Evolutionary conservation across 1,140 invertebrate genomes (phyloP), one percentile per base, ranked within the genome.

Genomic region (Triops cancriformis): DNA sequence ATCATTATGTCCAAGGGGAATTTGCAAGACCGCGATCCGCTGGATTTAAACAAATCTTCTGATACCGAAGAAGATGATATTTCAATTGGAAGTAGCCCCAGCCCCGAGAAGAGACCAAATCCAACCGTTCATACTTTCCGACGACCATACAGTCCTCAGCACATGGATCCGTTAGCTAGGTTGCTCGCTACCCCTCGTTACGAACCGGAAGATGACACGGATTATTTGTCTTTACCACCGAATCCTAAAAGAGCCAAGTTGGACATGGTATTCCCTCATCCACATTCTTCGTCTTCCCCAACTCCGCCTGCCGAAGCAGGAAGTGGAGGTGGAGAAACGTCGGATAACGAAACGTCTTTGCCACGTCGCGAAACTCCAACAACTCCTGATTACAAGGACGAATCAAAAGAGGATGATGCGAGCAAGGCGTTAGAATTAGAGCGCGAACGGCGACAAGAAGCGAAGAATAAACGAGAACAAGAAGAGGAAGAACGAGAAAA

Each of bases 401-500:
- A 45, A 26, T 14, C 41, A 43, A 78, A 78, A 26, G 77, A 78
- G 18, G 42, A 37, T 18, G 74, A 76, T 41, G 31, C 37, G 1
- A 23, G 14, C 7, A 76, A 42, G 42, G 23, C 11, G 64, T 23
- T 45, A 9, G 74, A 76, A 11, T 26, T 43, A 14, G 74, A 76
- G 42, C 27, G 74, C 11, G 74, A 76, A 42, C 27, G 77, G 72
- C 7, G 37, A n/a, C 26, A 42, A 26, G 90, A 91, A 81, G 87
- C 88, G 43, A 94, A 93, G 84, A 91, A 88, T 80, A 93, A 91
- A 83, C 92, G 91, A 79, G 93, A 95, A 85, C 82, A 95, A 2
- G 93, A 96, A 84, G 93, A 95, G 84, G 94, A 95, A 82, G 94
- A 95, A 84, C 85, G 94, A 80, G 94, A 96, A 84, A 93, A 93